A percentile compares a stretch with the other conserved stretches of the same genome.
These are phyloP conservation scores for Ovis aries DNA, from an alignment of 2,113 vertebrate genomes.

Conservation along the genomic window DNA sequence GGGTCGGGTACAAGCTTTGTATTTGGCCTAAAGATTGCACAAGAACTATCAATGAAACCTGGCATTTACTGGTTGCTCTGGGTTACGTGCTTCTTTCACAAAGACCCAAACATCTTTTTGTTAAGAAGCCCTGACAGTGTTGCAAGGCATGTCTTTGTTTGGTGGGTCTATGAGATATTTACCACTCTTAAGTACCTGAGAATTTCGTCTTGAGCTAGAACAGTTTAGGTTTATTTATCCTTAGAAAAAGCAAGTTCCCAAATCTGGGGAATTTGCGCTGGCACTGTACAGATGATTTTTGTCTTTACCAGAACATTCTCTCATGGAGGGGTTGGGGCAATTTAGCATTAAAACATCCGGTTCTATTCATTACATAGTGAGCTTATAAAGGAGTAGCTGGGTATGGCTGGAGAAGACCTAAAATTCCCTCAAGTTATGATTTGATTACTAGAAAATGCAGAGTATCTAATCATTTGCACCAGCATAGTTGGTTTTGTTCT, in stretches of 20 bases:
- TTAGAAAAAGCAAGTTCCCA: not conserved
- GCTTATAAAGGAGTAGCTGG: not conserved
- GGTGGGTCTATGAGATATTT: not conserved
- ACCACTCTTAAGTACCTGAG: not conserved
- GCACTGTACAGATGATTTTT: not conserved
- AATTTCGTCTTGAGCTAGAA: not conserved
- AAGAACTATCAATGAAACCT: not conserved
- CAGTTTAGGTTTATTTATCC: not conserved
- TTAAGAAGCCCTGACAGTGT: not conserved
- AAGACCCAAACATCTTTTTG: not conserved
- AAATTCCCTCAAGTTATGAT: slow-evolving; percentile 18
- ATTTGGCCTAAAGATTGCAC: not conserved
- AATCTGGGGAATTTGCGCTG: not conserved
- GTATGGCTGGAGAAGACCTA: not conserved
- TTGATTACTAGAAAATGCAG: slow-evolving; percentile 53
- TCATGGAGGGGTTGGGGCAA: not conserved
- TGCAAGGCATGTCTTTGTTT: not conserved
- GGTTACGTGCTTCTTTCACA: not conserved
- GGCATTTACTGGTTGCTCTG: not conserved
- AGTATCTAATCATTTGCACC: slow-evolving; percentile 40
- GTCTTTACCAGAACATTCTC: not conserved
- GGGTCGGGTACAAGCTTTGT: not conserved
- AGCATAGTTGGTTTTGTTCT: slow-evolving; percentile 23
- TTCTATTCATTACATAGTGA: not conserved
- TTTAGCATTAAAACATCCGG: not conserved